Evolutionary conservation across 23 tunicate species (phyloP).

Genomic region (Trididemnum clinides): DNA sequence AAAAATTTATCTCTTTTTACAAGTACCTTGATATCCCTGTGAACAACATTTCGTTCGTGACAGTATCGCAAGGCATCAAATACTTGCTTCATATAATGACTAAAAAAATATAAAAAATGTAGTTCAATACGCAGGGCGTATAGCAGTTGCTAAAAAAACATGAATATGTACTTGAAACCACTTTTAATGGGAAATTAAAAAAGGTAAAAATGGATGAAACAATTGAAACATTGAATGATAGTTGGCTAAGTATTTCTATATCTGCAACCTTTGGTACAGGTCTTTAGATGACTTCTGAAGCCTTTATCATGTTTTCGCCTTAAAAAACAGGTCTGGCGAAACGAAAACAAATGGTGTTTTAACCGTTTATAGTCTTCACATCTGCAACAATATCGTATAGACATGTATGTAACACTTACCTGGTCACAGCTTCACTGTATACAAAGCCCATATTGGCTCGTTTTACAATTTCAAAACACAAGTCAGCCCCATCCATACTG

Average conservation of each 20-base stretch:
- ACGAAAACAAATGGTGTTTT: no score
- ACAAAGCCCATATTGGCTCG: constrained; percentile 98
- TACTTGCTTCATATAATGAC: constrained; percentile 96
- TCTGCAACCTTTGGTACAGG: neutral
- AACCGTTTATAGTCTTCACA: no score
- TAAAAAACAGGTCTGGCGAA: no score
- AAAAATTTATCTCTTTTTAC: no score
- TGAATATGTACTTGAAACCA: no score
- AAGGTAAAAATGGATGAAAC: neutral
- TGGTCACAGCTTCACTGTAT: constrained; percentile 95
- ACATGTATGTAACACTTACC: constrained; percentile 52
- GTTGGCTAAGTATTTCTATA: neutral
- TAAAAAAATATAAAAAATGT: constrained; percentile 14
- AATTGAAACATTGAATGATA: neutral
- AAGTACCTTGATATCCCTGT: constrained; percentile 91
- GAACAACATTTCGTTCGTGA: constrained; percentile 88
- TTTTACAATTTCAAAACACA: constrained; percentile 95
- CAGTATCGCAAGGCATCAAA: constrained; percentile 91
- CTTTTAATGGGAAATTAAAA: neutral
- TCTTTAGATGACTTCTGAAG: no score
- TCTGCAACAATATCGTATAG: no score
- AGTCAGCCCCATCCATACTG: constrained; percentile 98
- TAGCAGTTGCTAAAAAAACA: no score
- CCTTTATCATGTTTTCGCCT: no score
- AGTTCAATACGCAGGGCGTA: neutral